Evolutionary conservation across 2,888 invertebrate genomes (phyloP).

Genomic region (Noctua pronuba): DNA sequence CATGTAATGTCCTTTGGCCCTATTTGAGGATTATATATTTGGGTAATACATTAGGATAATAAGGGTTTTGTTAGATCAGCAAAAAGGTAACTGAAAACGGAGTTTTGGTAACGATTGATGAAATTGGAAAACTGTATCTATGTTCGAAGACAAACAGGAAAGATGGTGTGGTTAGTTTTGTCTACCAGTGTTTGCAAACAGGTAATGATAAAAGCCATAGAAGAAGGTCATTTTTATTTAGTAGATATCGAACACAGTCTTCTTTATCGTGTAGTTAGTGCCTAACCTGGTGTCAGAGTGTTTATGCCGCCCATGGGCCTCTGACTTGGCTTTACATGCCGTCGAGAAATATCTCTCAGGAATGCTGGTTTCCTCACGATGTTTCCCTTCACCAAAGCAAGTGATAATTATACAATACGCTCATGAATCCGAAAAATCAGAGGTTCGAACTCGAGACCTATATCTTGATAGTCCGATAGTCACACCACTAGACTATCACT

Average conservation of each 20-base stretch:
- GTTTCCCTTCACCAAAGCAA: too few relatives aligned
- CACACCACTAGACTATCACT: too few relatives aligned
- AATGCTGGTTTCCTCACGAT: too few relatives aligned
- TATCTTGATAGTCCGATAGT: too few relatives aligned
- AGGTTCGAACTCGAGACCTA: too few relatives aligned
- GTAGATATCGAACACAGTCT: background rate
- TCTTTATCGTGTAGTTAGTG: too few relatives aligned
- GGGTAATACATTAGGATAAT: constrained; percentile 54
- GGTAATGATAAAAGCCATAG: background rate
- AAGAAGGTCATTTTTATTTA: background rate
- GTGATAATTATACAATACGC: too few relatives aligned
- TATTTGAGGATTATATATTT: constrained; percentile 50
- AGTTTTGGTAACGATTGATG: constrained; percentile 18
- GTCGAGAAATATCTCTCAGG: too few relatives aligned
- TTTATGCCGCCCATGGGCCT: too few relatives aligned
- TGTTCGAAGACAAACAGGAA: background rate
- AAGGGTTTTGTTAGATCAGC: constrained; percentile 39
- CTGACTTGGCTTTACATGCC: too few relatives aligned
- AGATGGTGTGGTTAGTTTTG: background rate
- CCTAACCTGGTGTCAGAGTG: too few relatives aligned
- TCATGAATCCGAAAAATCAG: too few relatives aligned
- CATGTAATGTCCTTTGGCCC: constrained; percentile 41
- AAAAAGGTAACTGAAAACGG: constrained; percentile 23
- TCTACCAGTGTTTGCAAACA: background rate
- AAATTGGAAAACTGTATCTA: constrained; percentile 20